Conservation (phyloP, 1,140 invertebrate species). For the Hycleus phaleratus region DNA sequence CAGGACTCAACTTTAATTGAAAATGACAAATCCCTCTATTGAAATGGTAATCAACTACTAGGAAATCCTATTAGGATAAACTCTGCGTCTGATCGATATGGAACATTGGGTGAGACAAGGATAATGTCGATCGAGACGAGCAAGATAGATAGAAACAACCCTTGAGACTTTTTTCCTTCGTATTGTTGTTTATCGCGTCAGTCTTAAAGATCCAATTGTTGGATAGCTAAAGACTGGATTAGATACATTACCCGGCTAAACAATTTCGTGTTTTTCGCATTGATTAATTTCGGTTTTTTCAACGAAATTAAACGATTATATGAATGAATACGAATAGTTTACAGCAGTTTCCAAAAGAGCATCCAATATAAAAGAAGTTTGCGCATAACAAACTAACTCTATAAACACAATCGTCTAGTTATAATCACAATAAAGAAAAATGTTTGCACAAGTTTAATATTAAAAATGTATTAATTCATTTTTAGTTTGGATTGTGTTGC, state of each 20-base stretch:
- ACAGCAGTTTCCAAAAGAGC: slow-evolving; percentile 25
- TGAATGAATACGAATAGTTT: background rate
- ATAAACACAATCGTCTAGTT: slow-evolving; percentile 24
- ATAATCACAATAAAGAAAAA: slow-evolving; percentile 31
- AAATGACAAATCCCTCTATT: slow-evolving; percentile 45
- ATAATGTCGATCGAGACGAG: slow-evolving; percentile 6
- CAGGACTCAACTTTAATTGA: slow-evolving; percentile 45
- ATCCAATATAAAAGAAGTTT: slow-evolving; percentile 24
- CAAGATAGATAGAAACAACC: slow-evolving; percentile 5
- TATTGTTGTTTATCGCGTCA: too few species aligned
- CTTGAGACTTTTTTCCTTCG: slow-evolving; percentile 6
- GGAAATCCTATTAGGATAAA: slow-evolving; percentile 45
- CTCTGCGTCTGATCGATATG: slow-evolving; percentile 39
- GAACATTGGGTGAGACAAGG: slow-evolving; percentile 20
- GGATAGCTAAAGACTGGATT: too few species aligned
- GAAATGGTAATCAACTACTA: slow-evolving; percentile 46
- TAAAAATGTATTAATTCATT: slow-evolving; percentile 42
- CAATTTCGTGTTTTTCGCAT: too few species aligned
- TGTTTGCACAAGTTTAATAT: slow-evolving; percentile 37
- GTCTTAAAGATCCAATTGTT: slow-evolving; percentile 6
- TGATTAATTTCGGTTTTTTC: too few species aligned
- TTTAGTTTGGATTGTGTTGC: slow-evolving; percentile 27
- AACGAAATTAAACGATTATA: too few species aligned
- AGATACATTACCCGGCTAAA: too few species aligned
- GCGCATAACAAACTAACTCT: slow-evolving; percentile 15